These are phyloP conservation scores for Graphium colonna DNA, from an alignment of 2,888 invertebrate species.

Conservation along the genomic window DNA sequence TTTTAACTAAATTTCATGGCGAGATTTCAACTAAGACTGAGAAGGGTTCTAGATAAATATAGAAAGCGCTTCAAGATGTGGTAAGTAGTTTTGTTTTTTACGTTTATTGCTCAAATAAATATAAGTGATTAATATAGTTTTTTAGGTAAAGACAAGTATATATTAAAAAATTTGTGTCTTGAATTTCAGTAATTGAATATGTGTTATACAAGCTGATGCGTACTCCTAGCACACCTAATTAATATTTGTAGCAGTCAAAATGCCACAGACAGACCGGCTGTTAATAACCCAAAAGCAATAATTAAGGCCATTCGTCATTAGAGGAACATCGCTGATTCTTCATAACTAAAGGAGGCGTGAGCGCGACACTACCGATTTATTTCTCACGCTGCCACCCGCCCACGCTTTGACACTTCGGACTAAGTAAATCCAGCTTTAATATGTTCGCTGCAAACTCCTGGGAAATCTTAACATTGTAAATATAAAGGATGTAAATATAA, in stretches of 20 bases:
- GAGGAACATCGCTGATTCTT: conserved; percentile 41
- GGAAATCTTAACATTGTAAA: conserved; percentile 32
- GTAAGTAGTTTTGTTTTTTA: too few relatives aligned
- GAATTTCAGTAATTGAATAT: too few relatives aligned
- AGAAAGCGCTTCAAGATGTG: too few relatives aligned
- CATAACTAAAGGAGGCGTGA: conserved; percentile 46
- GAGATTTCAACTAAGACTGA: too few relatives aligned
- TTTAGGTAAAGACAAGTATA: too few relatives aligned
- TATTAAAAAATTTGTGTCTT: too few relatives aligned
- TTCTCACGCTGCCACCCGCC: conserved; percentile 77
- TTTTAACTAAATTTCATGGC: too few relatives aligned
- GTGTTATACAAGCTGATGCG: too few relatives aligned
- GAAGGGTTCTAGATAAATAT: too few relatives aligned
- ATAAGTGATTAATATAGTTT: neutral
- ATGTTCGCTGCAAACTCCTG: conserved; percentile 31
- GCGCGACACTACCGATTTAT: conserved; percentile 61
- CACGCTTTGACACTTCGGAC: conserved; percentile 42
- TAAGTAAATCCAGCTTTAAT: conserved; percentile 44
- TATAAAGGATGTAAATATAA: too few relatives aligned
- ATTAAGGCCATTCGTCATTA: conserved; percentile 43
- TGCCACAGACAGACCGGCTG: conserved; percentile 28
- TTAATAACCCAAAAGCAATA: conserved; percentile 51
- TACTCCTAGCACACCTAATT: too few relatives aligned
- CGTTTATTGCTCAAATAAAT: neutral
- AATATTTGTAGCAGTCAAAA: neutral